Base-by-base conservation (phyloP, 2,888 invertebrate genomes). In the Eretmocerus hayati region DNA sequence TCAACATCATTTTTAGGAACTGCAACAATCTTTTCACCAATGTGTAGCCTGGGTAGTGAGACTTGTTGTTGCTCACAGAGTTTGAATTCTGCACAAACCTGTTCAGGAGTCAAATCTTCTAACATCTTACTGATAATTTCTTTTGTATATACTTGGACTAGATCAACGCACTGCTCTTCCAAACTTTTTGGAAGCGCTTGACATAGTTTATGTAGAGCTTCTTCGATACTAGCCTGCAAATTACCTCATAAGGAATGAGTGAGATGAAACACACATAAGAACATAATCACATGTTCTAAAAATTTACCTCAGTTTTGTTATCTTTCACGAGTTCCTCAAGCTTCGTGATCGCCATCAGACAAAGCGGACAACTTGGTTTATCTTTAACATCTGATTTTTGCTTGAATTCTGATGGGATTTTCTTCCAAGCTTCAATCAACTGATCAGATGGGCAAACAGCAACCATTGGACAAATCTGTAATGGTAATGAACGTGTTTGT, bases 301-400 rank as follows among this genome's bases (percentile, higher is more conserved):
- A 30, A 33, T 39, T 32, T 50, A 57, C 56, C 79, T 87, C 85
- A 22, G 86, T 87, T 62, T 80, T 84, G 59, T 89, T 81, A 54
- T 82, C 77, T 62, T 84, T 81, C 8, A 91, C 77, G 71, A 81
- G 76, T 26, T 79, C 72, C 62, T 88, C 84, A 13, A 91, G 72
- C 69, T 88, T 81, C 48, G 82, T 77, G 0, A 92, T 81, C 4
- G 88, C 88, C 66, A 90, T 84, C 52, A 92, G 75, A 63, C 94
- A 94, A 6, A 93, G 72, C 2, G 88, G 85, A 63, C 93, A 91
- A 60, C 81, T 84, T 18, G 81, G 78, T 58, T 84, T 83, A 42
- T 81, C 79, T 15, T 81, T 79, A 16, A 74, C 69, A 0, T 73
- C 64, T 60, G 77, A 74, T 53, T 64, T 61, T 52, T 75, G 67